Conservation (phyloP, 2,113 vertebrate species). For the Xiphias gladius region DNA sequence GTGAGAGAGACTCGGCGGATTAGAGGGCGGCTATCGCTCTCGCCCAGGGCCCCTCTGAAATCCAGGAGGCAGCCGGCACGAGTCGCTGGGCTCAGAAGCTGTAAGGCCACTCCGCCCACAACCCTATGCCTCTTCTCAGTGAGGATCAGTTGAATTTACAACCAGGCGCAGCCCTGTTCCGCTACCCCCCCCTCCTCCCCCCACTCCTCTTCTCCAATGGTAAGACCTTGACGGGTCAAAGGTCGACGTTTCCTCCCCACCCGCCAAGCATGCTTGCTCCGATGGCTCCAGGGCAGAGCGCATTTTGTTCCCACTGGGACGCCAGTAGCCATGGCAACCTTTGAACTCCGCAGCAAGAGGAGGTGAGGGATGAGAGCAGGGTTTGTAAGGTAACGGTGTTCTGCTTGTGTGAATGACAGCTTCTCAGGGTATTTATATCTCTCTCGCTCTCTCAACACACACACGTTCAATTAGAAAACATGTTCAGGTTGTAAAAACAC, state of each 20-base stretch:
- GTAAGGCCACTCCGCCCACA: conserved; percentile 48
- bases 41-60: conserved; percentile 62
- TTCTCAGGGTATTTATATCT: conserved; percentile 13
- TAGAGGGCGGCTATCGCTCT: conserved; percentile 72
- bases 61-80: conserved; percentile 62
- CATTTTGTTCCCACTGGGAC: conserved; percentile 57
- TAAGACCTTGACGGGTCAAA: conserved; percentile 74
- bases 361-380: conserved; percentile 61
- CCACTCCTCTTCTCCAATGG: conserved; percentile 5
- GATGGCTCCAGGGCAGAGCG: conserved; percentile 61
- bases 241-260: conserved; percentile 56
- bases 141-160: conserved; percentile 67
- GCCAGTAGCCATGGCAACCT: conserved; percentile 74
- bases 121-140: conserved; percentile 6
- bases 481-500: conserved; percentile 24
- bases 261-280: conserved; percentile 30
- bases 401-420: conserved; percentile 57
- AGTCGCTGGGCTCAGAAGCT: conserved; percentile 54
- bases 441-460: not conserved
- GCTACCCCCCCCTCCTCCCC: not conserved
- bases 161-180: conserved; percentile 9
- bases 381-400: conserved; percentile 42
- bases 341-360: conserved; percentile 60
- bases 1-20: conserved; percentile 66
- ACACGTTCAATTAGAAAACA: conserved; percentile 4